Evolutionary conservation across 2,888 invertebrate genomes (phyloP).

Genomic region (Hoplodrina blanda): DNA sequence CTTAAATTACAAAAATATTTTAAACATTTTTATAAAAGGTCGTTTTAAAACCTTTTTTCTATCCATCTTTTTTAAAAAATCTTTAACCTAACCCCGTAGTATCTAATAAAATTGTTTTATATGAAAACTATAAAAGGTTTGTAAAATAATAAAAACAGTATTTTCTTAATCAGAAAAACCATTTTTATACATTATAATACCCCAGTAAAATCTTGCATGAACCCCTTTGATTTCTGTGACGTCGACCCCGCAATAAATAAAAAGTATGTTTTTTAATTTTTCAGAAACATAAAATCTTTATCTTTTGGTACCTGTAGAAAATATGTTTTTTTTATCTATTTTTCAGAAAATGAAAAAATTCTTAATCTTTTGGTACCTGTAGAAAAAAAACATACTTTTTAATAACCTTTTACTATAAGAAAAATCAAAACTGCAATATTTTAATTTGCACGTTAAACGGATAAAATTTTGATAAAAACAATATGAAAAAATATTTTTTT

Average conservation of each 20-base stretch:
- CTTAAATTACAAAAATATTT: conserved; percentile 45
- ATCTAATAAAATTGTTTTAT: conserved; percentile 5
- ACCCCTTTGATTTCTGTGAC: conserved; percentile 54
- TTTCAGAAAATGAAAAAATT: too few species aligned
- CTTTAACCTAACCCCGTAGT: conserved; percentile 9
- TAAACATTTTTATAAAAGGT: conserved; percentile 17
- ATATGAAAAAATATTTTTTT: too few species aligned
- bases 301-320: too few species aligned
- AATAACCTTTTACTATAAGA: conserved; percentile 4
- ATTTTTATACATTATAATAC: neutral
- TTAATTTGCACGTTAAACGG: conserved; percentile 42
- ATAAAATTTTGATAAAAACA: conserved; percentile 45
- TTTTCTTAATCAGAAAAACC: conserved; percentile 8
- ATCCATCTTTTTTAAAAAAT: neutral
- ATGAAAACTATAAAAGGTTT: conserved; percentile 14
- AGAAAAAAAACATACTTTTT: conserved; percentile 39
- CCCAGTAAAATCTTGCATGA: conserved; percentile 41
- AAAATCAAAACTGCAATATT: conserved; percentile 7
- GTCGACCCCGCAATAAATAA: conserved; percentile 17
- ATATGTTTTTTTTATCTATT: conserved; percentile 42
- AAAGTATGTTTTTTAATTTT: conserved; percentile 34
- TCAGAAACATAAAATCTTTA: too few species aligned
- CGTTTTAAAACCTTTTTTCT: conserved; percentile 28
- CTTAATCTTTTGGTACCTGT: too few species aligned
- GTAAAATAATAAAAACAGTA: conserved; percentile 10